phyloP scores from a whole-genome alignment of 1,140 invertebrate species.

The Drosophila sulfurigaster region DNA sequence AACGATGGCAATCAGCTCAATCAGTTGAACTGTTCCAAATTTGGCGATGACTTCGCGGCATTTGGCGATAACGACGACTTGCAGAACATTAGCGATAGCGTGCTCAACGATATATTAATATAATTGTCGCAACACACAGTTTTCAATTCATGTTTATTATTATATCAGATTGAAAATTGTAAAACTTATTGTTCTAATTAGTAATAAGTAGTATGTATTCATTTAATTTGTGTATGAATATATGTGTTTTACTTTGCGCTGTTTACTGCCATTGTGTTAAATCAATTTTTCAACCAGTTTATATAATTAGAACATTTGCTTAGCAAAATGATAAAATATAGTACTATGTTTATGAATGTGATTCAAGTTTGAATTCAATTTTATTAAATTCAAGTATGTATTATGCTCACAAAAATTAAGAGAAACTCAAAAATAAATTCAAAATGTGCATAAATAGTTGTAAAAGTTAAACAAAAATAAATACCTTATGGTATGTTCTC shows the following conservation, averaged over 20 bases:
- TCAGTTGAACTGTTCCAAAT: conserved; percentile 15
- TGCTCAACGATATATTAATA: conserved; percentile 68
- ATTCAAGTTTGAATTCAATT: conserved; percentile 39
- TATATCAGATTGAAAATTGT: conserved; percentile 19
- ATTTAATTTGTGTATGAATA: conserved; percentile 4
- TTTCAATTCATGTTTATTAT: conserved; percentile 14
- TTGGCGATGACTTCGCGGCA: conserved; percentile 27
- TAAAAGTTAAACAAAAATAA: conserved; percentile 23
- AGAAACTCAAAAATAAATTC: conserved; percentile 20
- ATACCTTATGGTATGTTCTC: conserved; percentile 21
- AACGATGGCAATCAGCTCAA: conserved; percentile 38
- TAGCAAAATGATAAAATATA: conserved; percentile 10
- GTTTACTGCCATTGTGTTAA: conserved; percentile 15
- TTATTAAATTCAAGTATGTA: conserved; percentile 38
- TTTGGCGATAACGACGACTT: conserved; percentile 50
- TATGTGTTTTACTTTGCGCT: conserved; percentile 17
- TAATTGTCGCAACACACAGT: conserved; percentile 31
- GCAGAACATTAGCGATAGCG: conserved; percentile 72
- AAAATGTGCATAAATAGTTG: conserved; percentile 34
- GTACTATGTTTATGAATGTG: not conserved
- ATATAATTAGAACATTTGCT: conserved; percentile 19
- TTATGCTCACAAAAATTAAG: conserved; percentile 17
- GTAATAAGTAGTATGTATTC: conserved; percentile 6
- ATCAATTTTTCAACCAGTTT: conserved; percentile 8
- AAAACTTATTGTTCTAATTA: conserved; percentile 27